A percentile compares a stretch with the other conserved stretches of the same genome.
phyloP scores from a whole-genome alignment of 1,140 invertebrate genomes.

The Pseudomyrmex flavicornis region DNA sequence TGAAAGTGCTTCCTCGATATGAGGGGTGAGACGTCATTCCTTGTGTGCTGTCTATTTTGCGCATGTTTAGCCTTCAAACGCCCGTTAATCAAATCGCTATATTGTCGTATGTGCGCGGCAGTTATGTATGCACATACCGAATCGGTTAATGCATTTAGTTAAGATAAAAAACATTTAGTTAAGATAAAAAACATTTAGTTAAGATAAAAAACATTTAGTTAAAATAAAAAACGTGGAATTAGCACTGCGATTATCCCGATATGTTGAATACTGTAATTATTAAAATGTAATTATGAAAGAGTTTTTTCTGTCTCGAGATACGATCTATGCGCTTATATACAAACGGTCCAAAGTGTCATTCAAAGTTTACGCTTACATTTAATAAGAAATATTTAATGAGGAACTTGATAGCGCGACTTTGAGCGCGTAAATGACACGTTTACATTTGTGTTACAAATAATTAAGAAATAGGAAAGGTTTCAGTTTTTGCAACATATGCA shows the following conservation, averaged over 20 bases:
- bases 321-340: too few species aligned
- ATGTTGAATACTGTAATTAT: too few species aligned
- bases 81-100: constrained; percentile 63
- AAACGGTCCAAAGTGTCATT: too few species aligned
- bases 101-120: constrained; percentile 47
- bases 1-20: constrained; percentile 72
- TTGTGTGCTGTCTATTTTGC: constrained; percentile 52
- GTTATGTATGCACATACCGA: constrained; percentile 49
- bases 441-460: neutral
- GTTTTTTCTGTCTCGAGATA: too few species aligned
- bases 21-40: constrained; percentile 12
- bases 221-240: neutral
- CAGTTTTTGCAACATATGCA: neutral
- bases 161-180: neutral
- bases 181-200: constrained; percentile 1
- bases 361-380: too few species aligned
- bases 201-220: neutral
- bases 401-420: too few species aligned
- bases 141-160: constrained; percentile 45
- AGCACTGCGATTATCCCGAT: too few species aligned
- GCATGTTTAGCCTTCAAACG: constrained; percentile 75
- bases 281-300: too few species aligned
- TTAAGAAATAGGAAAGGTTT: neutral
- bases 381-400: too few species aligned
- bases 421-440: too few species aligned